Conservation (phyloP, 2,797 vertebrate species). For the Setipinna tenuifilis region DNA sequence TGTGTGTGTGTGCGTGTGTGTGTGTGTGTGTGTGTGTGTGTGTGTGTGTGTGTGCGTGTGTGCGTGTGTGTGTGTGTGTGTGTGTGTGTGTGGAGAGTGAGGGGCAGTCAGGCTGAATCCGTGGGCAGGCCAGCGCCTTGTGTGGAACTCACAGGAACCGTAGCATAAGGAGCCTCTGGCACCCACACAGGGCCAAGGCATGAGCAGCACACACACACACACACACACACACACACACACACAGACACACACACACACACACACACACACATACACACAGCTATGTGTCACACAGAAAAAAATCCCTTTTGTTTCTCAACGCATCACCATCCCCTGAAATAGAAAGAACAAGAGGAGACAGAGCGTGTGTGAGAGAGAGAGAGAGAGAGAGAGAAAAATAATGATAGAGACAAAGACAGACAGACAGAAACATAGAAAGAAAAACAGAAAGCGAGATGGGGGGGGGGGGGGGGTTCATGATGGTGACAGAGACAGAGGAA, state of each 20-base stretch:
- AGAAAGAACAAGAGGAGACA: neutral
- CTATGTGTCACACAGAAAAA: neutral
- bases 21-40: no score
- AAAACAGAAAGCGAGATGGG: no score
- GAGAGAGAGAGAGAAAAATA: neutral
- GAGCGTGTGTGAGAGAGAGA: no score
- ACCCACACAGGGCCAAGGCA: conserved; percentile 42
- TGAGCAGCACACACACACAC: neutral
- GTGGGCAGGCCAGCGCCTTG: neutral
- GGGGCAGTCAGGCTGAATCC: neutral
- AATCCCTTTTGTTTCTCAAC: neutral
- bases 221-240: conserved; percentile 38
- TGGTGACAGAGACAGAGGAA: no score
- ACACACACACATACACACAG: neutral
- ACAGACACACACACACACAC: conserved; percentile 29
- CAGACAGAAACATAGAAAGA: no score
- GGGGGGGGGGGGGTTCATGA: no score
- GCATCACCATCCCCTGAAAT: neutral
- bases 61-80: no score
- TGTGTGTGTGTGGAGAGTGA: neutral
- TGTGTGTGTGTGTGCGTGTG: no score
- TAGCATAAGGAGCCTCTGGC: conserved; percentile 38
- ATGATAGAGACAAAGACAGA: no score
- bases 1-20: no score
- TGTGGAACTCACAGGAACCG: neutral